Conservation (phyloP, 2,888 invertebrate genomes). For the Plagodis pulveraria region DNA sequence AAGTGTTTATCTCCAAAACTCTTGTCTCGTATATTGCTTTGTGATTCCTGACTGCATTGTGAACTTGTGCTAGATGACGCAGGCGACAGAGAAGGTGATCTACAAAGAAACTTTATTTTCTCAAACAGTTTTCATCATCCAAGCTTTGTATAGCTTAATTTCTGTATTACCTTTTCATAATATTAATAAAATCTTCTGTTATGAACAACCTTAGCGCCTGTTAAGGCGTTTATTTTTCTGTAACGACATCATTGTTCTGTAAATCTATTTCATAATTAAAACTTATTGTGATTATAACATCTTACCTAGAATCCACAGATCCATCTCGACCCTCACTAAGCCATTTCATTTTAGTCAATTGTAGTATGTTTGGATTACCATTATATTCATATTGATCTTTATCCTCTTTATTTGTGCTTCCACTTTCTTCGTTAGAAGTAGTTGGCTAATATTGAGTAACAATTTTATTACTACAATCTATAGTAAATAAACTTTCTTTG, state of each 20-base stretch:
- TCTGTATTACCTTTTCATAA: slow-evolving; percentile 18
- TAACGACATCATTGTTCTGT: slow-evolving; percentile 61
- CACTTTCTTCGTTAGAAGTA: slow-evolving; percentile 46
- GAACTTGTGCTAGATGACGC: slow-evolving; percentile 52
- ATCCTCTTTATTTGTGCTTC: slow-evolving; percentile 43
- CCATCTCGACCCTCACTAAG: slow-evolving; percentile 62
- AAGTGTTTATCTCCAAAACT: slow-evolving; percentile 63
- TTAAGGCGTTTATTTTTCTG: slow-evolving; percentile 73
- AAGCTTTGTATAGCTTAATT: neutral
- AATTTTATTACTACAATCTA: slow-evolving; percentile 2
- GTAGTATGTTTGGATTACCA: slow-evolving; percentile 61
- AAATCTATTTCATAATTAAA: slow-evolving; percentile 16
- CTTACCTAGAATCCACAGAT: slow-evolving; percentile 67
- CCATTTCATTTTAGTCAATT: slow-evolving; percentile 77
- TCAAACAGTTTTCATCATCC: neutral
- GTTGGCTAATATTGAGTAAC: slow-evolving; percentile 42
- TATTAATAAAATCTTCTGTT: slow-evolving; percentile 27
- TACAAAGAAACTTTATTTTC: slow-evolving; percentile 5
- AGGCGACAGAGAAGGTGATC: slow-evolving; percentile 20
- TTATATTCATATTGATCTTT: slow-evolving; percentile 21
- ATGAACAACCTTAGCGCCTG: slow-evolving; percentile 60
- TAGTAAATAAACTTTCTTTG: neutral
- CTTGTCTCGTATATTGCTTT: slow-evolving; percentile 41
- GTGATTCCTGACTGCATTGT: slow-evolving; percentile 53
- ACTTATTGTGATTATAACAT: slow-evolving; percentile 10